phyloP scores from a whole-genome alignment of 37 sponge, comb jelly and placozoan species.

The Tethya wilhelma region DNA sequence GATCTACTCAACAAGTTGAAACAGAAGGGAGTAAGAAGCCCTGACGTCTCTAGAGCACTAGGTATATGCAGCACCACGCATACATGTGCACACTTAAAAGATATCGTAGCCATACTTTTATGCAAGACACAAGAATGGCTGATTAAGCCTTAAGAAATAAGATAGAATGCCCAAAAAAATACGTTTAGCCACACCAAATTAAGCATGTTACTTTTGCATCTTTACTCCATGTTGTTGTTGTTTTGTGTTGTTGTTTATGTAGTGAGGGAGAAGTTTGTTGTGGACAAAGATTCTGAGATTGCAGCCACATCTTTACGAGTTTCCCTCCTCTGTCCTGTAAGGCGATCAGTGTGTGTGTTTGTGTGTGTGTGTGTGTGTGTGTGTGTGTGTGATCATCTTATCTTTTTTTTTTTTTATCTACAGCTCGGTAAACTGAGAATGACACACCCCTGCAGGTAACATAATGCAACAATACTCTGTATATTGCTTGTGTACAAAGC shows the following conservation, averaged over 20 bases:
- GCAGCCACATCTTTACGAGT: slow-evolving; percentile 85
- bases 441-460: slow-evolving; percentile 77
- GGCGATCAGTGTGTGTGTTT: too few species aligned
- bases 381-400: not conserved
- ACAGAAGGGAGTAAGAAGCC: slow-evolving; percentile 46
- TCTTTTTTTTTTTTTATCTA: not conserved
- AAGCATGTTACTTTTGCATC: too few species aligned
- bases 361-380: too few species aligned
- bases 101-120: too few species aligned
- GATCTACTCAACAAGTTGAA: slow-evolving; percentile 58
- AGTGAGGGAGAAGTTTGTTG: slow-evolving; percentile 73
- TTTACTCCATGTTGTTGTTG: not conserved
- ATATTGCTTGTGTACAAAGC: not conserved
- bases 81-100: too few species aligned
- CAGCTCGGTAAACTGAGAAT: slow-evolving; percentile 89
- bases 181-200: too few species aligned
- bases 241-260: not conserved
- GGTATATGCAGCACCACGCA: too few species aligned
- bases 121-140: too few species aligned
- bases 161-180: too few species aligned
- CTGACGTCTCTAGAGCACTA: slow-evolving; percentile 59
- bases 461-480: not conserved
- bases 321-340: slow-evolving; percentile 92
- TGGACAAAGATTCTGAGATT: slow-evolving; percentile 74
- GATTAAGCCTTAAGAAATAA: too few species aligned